Conservation (phyloP, 2,113 vertebrate genomes). For the Phasianus colchicus region DNA sequence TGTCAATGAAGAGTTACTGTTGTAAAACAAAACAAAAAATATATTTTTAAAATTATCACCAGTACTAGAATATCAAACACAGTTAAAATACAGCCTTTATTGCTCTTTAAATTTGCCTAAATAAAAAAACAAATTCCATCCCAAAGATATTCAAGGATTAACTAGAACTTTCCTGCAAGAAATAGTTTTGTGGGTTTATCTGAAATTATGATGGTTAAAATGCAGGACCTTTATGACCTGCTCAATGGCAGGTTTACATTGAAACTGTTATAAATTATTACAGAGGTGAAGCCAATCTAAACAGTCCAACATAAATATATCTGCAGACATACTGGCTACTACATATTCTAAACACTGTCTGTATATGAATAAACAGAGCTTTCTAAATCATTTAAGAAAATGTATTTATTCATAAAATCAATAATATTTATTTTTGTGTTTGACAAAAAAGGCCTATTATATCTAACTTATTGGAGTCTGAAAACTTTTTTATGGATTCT, state of each 20-base stretch:
- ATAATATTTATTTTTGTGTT: slow-evolving; percentile 83
- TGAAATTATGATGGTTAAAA: slow-evolving; percentile 81
- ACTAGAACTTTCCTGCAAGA: slow-evolving; percentile 56
- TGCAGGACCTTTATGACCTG: slow-evolving; percentile 88
- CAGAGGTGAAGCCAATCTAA: slow-evolving; percentile 92
- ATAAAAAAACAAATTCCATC: slow-evolving; percentile 68
- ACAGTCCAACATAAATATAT: slow-evolving; percentile 95
- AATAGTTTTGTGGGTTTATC: slow-evolving; percentile 79
- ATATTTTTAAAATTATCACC: slow-evolving; percentile 64
- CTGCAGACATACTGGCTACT: slow-evolving; percentile 90
- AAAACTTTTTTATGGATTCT: slow-evolving; percentile 60
- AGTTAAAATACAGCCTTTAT: slow-evolving; percentile 68
- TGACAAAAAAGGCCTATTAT: slow-evolving; percentile 73
- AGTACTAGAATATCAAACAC: slow-evolving; percentile 63
- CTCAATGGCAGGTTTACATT: slow-evolving; percentile 94
- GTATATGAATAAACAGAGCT: slow-evolving; percentile 87
- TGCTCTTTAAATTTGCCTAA: slow-evolving; percentile 59
- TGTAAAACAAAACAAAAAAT: slow-evolving; percentile 68
- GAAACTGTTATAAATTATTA: slow-evolving; percentile 98
- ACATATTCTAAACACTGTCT: slow-evolving; percentile 92
- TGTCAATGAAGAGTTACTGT: slow-evolving; percentile 55
- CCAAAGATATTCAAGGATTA: slow-evolving; percentile 66
- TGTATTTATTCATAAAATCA: slow-evolving; percentile 86
- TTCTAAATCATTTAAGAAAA: slow-evolving; percentile 88
- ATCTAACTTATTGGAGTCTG: slow-evolving; percentile 65